These are phyloP conservation scores for Solea solea DNA, from an alignment of 2,113 vertebrate species.

Conservation along the genomic window DNA sequence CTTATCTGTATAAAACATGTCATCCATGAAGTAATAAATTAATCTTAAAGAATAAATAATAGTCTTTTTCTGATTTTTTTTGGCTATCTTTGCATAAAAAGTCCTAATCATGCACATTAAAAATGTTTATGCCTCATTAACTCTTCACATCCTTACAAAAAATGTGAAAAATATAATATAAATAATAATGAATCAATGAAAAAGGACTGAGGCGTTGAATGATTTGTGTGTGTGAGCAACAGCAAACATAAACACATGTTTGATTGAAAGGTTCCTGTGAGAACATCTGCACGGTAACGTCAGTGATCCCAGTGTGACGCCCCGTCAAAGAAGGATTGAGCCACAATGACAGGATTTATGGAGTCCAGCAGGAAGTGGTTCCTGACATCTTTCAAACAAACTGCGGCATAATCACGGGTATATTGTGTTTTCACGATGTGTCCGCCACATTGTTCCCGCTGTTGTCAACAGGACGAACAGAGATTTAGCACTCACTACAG, in stretches of 20 bases:
- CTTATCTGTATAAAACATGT: too few species aligned
- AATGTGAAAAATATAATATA: too few species aligned
- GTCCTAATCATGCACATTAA: too few species aligned
- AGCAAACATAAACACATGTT: slow-evolving; percentile 30
- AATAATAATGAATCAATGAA: too few species aligned
- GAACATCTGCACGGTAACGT: slow-evolving; percentile 88
- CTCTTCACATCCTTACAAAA: too few species aligned
- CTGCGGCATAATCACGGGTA: slow-evolving; percentile 71
- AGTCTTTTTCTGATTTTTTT: too few species aligned
- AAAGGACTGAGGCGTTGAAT: not conserved
- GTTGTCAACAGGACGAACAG: slow-evolving; percentile 31
- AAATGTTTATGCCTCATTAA: too few species aligned
- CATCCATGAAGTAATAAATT: too few species aligned
- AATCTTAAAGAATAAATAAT: too few species aligned
- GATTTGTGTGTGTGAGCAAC: slow-evolving; percentile 28
- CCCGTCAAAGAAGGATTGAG: too few species aligned
- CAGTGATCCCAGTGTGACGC: too few species aligned
- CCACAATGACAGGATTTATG: slow-evolving; percentile 74
- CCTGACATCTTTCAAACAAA: slow-evolving; percentile 91
- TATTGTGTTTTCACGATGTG: slow-evolving; percentile 52
- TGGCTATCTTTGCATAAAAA: too few species aligned
- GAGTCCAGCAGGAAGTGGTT: slow-evolving; percentile 90
- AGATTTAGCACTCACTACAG: slow-evolving; percentile 23
- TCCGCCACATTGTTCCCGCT: slow-evolving; percentile 48
- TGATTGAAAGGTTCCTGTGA: slow-evolving; percentile 50